Percentiles rank a stretch among this genome's conserved stretches.
Evolutionary conservation across 2,113 vertebrate species (phyloP).

Genomic region (Danionella cerebrum): DNA sequence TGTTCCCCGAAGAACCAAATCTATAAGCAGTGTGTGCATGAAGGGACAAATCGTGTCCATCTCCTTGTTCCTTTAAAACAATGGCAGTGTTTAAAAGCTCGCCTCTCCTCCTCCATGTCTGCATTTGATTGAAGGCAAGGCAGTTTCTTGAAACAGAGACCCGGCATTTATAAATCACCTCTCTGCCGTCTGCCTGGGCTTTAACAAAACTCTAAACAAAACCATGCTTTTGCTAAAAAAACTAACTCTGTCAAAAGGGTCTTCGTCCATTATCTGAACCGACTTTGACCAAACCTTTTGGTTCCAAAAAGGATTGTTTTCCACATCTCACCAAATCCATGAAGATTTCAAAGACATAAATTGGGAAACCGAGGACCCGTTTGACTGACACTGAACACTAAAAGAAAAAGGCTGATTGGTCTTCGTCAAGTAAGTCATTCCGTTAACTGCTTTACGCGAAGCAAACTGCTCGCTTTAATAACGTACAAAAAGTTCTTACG

Average conservation of each 20-base stretch:
- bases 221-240: slow-evolving; percentile 71
- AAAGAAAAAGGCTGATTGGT: slow-evolving; percentile 40
- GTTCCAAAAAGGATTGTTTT: too few relatives aligned
- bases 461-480: slow-evolving; percentile 49
- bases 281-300: slow-evolving; percentile 45
- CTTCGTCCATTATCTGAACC: slow-evolving; percentile 52
- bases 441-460: slow-evolving; percentile 43
- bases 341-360: slow-evolving; percentile 34
- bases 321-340: too few relatives aligned
- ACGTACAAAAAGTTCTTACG: slow-evolving; percentile 61
- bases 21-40: slow-evolving; percentile 61
- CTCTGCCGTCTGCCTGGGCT: slow-evolving; percentile 36
- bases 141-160: slow-evolving; percentile 49
- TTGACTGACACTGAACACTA: slow-evolving; percentile 27
- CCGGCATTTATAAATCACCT: slow-evolving; percentile 50
- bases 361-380: slow-evolving; percentile 38
- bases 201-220: slow-evolving; percentile 65
- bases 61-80: slow-evolving; percentile 55
- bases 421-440: slow-evolving; percentile 35
- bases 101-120: slow-evolving; percentile 30
- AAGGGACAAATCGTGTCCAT: slow-evolving; percentile 45
- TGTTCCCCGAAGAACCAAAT: slow-evolving; percentile 60
- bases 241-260: too few relatives aligned
- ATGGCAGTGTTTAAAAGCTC: slow-evolving; percentile 73
- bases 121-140: slow-evolving; percentile 62